Percentiles rank a stretch among this genome's conserved stretches.
These are phyloP conservation scores for Furnarius figulus DNA, from an alignment of 2,113 vertebrate species.

Conservation along the genomic window DNA sequence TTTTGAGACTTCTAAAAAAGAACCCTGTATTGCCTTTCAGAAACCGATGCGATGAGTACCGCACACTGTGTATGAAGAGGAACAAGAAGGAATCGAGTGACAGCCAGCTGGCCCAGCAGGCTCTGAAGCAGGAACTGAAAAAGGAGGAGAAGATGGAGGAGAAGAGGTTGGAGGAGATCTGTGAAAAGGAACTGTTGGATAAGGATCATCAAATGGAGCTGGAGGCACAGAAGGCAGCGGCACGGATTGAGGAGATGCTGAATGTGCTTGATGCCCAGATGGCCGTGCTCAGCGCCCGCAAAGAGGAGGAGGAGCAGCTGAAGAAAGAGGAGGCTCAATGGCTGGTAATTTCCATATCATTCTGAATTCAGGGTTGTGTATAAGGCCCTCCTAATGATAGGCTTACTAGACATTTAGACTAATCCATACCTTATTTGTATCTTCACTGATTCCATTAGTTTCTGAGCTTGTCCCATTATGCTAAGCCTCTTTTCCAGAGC, in stretches of 20 bases:
- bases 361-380: background rate
- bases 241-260: slow-evolving; percentile 32
- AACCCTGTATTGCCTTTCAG: slow-evolving; percentile 54
- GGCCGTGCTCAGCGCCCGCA: slow-evolving; percentile 47
- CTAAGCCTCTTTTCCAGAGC: slow-evolving; percentile 18
- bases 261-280: slow-evolving; percentile 64
- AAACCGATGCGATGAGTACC: slow-evolving; percentile 80
- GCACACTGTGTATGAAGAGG: slow-evolving; percentile 2
- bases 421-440: background rate
- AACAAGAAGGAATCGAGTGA: slow-evolving; percentile 63
- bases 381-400: background rate
- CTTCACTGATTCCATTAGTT: slow-evolving; percentile 13
- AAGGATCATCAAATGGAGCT: slow-evolving; percentile 72
- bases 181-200: slow-evolving; percentile 79
- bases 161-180: slow-evolving; percentile 74
- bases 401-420: background rate
- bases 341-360: slow-evolving; percentile 68
- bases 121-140: slow-evolving; percentile 60
- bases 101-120: slow-evolving; percentile 79
- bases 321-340: slow-evolving; percentile 79
- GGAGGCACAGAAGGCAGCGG: background rate
- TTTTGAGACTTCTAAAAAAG: background rate
- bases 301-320: slow-evolving; percentile 34
- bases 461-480: background rate
- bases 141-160: slow-evolving; percentile 75